Percentiles rank a stretch among this genome's conserved stretches.
Conservation (phyloP, 2,888 invertebrate genomes). For the Synergus itoensis region DNA sequence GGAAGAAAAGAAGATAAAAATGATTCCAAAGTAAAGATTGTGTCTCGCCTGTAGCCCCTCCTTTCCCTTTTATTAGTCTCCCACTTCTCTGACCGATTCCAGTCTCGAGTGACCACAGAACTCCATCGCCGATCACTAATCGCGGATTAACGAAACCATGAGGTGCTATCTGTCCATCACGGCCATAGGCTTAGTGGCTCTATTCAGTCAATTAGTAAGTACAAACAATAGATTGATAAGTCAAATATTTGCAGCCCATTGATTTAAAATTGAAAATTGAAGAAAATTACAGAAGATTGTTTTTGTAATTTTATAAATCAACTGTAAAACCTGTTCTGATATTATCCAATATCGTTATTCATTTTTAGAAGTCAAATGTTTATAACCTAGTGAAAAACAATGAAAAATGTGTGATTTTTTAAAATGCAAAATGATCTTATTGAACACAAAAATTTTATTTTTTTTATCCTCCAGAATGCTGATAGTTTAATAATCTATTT, state of each 20-base stretch:
- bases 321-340: too few relatives aligned
- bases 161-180: constrained; percentile 47
- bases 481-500: neutral
- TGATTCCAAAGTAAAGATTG: neutral
- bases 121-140: constrained; percentile 48
- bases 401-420: too few relatives aligned
- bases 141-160: constrained; percentile 46
- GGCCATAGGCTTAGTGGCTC: constrained; percentile 43
- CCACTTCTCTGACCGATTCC: neutral
- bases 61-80: constrained; percentile 29
- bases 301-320: too few relatives aligned
- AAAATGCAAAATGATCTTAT: too few relatives aligned
- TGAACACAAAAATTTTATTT: too few relatives aligned
- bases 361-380: too few relatives aligned
- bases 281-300: neutral
- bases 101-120: constrained; percentile 7
- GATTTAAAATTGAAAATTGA: neutral
- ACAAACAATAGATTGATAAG: neutral
- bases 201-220: constrained; percentile 49
- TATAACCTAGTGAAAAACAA: too few relatives aligned
- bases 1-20: neutral
- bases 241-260: too few relatives aligned
- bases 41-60: neutral
- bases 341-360: too few relatives aligned
- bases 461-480: neutral